Conservation (phyloP, 2,888 invertebrate species). For the Lysandra coridon region DNA sequence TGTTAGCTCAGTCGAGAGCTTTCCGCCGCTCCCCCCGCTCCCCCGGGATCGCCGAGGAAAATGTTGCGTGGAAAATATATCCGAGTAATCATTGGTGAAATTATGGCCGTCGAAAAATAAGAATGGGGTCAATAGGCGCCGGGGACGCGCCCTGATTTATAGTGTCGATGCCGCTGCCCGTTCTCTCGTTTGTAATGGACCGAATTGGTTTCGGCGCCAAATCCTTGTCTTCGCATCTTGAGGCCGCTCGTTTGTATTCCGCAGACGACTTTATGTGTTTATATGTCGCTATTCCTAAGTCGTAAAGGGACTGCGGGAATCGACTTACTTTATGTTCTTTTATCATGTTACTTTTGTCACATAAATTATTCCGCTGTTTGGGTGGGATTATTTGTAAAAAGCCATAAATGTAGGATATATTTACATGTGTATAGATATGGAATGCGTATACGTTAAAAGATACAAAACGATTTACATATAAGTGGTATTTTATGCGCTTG, state of each 20-base stretch:
- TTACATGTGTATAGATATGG: neutral
- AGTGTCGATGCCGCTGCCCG: slow-evolving; percentile 36
- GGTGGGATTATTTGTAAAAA: neutral
- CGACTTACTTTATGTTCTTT: slow-evolving; percentile 13
- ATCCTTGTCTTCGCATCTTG: slow-evolving; percentile 28
- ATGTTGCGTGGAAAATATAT: slow-evolving; percentile 44
- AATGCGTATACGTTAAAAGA: neutral
- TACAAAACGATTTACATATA: neutral
- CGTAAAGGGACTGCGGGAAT: slow-evolving; percentile 21
- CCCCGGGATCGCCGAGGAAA: slow-evolving; percentile 38
- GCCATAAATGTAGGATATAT: neutral
- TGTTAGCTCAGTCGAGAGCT: slow-evolving; percentile 40
- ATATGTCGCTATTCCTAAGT: slow-evolving; percentile 11
- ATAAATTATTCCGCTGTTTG: slow-evolving; percentile 13
- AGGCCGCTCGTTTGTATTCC: slow-evolving; percentile 16
- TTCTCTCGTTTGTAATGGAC: slow-evolving; percentile 40
- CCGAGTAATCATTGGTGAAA: slow-evolving; percentile 50
- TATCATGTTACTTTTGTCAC: slow-evolving; percentile 13
- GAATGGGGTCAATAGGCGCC: slow-evolving; percentile 54
- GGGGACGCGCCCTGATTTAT: slow-evolving; percentile 51
- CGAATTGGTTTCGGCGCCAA: slow-evolving; percentile 32
- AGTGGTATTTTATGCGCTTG: neutral
- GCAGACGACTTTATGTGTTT: slow-evolving; percentile 4
- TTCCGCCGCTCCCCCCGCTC: slow-evolving; percentile 38
- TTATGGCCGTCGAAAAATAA: slow-evolving; percentile 50